These are phyloP conservation scores for Lumbricus terrestris DNA, from an alignment of 2,888 invertebrate species.

Conservation along the genomic window DNA sequence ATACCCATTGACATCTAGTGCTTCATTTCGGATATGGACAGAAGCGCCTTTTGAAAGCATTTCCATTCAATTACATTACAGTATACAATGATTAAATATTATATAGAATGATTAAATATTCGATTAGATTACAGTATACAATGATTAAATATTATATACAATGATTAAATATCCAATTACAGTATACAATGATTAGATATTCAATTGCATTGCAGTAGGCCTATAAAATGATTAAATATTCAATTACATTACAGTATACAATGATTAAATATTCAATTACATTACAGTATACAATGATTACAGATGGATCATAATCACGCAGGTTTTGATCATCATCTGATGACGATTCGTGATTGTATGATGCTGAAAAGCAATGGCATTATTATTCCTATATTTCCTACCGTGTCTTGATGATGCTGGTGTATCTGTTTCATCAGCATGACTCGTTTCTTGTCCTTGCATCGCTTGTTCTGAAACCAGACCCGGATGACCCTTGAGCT, in stretches of 20 bases:
- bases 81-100: too few species aligned
- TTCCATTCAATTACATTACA: too few species aligned
- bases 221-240: too few species aligned
- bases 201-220: too few species aligned
- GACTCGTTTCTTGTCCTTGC: constrained; percentile 32
- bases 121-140: too few species aligned
- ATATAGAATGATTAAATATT: too few species aligned
- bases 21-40: background rate
- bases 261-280: too few species aligned
- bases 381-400: constrained; percentile 33
- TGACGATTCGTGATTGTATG: background rate
- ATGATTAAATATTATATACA: too few species aligned
- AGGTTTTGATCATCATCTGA: too few species aligned
- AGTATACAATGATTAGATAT: too few species aligned
- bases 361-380: background rate
- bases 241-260: background rate
- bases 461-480: constrained; percentile 31
- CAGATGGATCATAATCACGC: background rate
- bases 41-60: too few species aligned
- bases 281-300: too few species aligned
- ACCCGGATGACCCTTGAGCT: constrained; percentile 26
- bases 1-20: background rate
- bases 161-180: background rate
- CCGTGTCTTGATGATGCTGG: constrained; percentile 31
- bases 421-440: constrained; percentile 31